Base-by-base conservation (phyloP, 1,140 invertebrate species). In the Sipha flava region DNA sequence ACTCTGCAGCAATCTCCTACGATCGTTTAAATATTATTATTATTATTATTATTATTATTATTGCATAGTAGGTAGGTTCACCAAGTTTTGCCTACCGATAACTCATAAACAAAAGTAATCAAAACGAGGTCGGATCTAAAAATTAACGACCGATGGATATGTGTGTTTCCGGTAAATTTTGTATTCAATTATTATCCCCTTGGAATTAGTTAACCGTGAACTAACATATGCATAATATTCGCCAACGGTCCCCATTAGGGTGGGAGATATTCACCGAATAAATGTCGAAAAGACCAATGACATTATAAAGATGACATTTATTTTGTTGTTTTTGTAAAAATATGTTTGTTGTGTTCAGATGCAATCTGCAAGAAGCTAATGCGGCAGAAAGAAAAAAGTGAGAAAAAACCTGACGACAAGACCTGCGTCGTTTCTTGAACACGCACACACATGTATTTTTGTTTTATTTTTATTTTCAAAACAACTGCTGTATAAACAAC, bases 311-410 rank as follows among this genome's bases (percentile, higher is more conserved):
- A 37, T 14, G 45, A 18, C 12, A 14, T 40, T 40, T 40, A 6
- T 40, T 40, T 40, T 40, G 4, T 40, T 40, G 4, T 40, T 64
- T 40, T 62, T 64, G n/a, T 23, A 40, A 5, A n/a, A 45, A 73
- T 73, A 52, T 31, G 21, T 57, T 23, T 54, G 18, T 29, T 59
- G 16, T 59, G 21, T 77, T 43, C 34, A 77, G 73, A 77, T 40
- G 73, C 73, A 5, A 77, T 77, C 7, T 77, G 34, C 49, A 77
- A 77, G 49, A 77, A 77, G 34, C 18, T 77, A 57, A 57, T 77
- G 52, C 49, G 73, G 52, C 73, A 77, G 21, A 77, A 77, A 16
- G 73, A 77, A 18, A 77, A 77, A 57, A 57, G 12, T 10, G 34
- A 43, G 23, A 59, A 34, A 52, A 77, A 59, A 57, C 52, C 31